phyloP scores from a whole-genome alignment of 1,140 invertebrate species.

The Calephelis virginiensis region DNA sequence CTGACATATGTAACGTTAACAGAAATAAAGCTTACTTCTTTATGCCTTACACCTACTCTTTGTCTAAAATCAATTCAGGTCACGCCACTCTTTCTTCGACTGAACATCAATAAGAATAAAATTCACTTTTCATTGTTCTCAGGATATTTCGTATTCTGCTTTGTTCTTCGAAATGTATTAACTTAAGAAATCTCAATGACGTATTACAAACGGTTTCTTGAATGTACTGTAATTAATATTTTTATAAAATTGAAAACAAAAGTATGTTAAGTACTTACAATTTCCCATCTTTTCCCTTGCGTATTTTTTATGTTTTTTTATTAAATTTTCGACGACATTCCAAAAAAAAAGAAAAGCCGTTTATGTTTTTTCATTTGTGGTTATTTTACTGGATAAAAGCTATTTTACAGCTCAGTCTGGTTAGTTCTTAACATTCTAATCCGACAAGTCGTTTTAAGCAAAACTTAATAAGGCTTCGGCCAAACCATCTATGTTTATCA shows the following conservation, averaged over 20 bases:
- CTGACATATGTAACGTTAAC: background rate
- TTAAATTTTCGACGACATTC: too few relatives aligned
- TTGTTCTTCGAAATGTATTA: constrained; percentile 7
- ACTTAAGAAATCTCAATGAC: constrained; percentile 1
- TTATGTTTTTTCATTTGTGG: too few relatives aligned
- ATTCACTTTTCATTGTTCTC: background rate
- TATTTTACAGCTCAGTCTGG: too few relatives aligned
- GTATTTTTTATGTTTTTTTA: too few relatives aligned
- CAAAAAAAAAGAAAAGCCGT: too few relatives aligned
- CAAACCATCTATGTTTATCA: too few relatives aligned
- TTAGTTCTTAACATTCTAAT: too few relatives aligned
- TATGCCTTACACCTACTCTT: background rate
- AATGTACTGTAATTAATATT: background rate
- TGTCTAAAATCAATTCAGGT: constrained; percentile 1
- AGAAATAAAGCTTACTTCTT: background rate
- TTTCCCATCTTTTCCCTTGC: too few relatives aligned
- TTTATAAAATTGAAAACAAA: background rate
- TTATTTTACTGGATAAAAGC: too few relatives aligned
- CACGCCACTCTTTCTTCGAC: constrained; percentile 2
- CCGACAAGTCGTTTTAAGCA: too few relatives aligned
- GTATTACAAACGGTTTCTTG: background rate
- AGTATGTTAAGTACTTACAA: too few relatives aligned
- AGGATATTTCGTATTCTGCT: background rate
- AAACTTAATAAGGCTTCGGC: too few relatives aligned
- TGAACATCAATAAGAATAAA: constrained; percentile 3